Conservation (phyloP, 2,888 invertebrate species). For the Phyllotreta cruciferae region DNA sequence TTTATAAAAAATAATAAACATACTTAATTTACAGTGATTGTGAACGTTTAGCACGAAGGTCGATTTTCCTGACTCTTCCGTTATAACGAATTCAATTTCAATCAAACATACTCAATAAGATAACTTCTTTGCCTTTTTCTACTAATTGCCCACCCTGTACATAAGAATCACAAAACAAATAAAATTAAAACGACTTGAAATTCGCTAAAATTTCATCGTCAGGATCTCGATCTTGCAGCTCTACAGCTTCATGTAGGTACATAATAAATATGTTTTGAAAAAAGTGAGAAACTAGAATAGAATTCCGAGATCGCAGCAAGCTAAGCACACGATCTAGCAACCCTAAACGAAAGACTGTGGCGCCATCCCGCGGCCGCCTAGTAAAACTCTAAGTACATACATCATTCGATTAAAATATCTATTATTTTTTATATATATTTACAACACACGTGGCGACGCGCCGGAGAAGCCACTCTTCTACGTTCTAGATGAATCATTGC, state of each 20-base stretch:
- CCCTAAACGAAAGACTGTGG: constrained; percentile 3
- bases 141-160: no score
- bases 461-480: constrained; percentile 32
- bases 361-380: constrained; percentile 21
- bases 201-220: no score
- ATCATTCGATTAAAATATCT: constrained; percentile 20
- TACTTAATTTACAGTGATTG: constrained; percentile 47
- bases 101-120: not conserved
- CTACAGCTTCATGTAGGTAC: no score
- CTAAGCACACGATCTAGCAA: not conserved
- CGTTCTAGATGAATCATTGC: constrained; percentile 35
- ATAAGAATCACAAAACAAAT: no score
- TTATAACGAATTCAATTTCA: not conserved
- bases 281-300: no score
- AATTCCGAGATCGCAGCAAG: no score
- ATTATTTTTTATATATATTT: constrained; percentile 22
- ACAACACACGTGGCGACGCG: constrained; percentile 24
- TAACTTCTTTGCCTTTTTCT: no score
- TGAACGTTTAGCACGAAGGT: constrained; percentile 13
- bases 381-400: constrained; percentile 22
- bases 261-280: no score
- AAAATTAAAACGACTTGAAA: no score
- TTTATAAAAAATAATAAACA: constrained; percentile 40
- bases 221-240: no score
- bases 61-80: not conserved